These are phyloP conservation scores for Neodon shergylaensis DNA, from an alignment of 2,113 vertebrate species.

Conservation along the genomic window DNA sequence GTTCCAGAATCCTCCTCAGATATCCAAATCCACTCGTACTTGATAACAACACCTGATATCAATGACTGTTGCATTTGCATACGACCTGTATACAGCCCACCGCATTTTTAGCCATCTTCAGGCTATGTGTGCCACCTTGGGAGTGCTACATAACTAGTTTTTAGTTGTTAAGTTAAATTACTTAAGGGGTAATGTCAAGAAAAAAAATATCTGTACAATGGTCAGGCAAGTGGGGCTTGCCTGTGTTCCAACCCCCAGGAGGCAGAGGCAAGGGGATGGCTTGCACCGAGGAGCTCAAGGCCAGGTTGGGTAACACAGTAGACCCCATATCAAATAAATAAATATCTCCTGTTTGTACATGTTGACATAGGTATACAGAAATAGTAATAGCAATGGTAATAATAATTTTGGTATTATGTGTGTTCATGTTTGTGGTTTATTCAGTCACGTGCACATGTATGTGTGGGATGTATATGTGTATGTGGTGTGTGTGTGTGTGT, in stretches of 20 bases:
- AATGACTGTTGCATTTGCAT: background rate
- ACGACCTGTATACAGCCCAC: background rate
- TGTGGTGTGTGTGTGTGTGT: background rate
- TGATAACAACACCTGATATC: background rate
- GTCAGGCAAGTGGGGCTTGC: background rate
- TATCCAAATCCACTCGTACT: background rate
- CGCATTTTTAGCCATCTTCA: background rate
- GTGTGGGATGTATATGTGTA: background rate
- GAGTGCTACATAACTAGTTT: background rate
- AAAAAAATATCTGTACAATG: background rate
- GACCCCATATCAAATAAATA: background rate
- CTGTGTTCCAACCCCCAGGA: background rate
- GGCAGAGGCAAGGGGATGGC: background rate
- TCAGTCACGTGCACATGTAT: accelerated
- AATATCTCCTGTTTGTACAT: background rate
- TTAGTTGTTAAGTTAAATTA: background rate
- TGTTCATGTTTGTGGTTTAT: background rate
- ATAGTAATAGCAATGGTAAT: background rate
- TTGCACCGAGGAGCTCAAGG: background rate
- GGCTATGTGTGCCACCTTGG: background rate
- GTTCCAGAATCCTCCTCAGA: background rate
- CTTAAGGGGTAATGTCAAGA: background rate
- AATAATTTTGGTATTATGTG: background rate
- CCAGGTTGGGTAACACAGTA: background rate
- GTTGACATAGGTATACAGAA: background rate